phyloP scores from a whole-genome alignment of 2,113 vertebrate genomes.

The Chlorodrepanis virens region DNA sequence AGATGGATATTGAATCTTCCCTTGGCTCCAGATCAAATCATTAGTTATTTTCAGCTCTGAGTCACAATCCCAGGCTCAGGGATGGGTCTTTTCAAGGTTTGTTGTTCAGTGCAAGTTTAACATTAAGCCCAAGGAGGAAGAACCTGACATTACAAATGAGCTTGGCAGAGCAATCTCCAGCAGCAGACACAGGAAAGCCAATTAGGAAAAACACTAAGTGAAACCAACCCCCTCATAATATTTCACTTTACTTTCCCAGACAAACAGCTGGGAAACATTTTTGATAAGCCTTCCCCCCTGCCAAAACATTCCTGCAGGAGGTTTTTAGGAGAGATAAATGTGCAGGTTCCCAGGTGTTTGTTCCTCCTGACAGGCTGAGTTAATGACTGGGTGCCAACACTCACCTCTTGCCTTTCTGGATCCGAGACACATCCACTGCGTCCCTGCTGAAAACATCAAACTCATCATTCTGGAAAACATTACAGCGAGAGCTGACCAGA shows the following conservation, averaged over 20 bases:
- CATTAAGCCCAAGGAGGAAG: not conserved
- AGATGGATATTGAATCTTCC: not conserved
- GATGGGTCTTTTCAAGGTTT: not conserved
- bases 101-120: not conserved
- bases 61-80: not conserved
- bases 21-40: not conserved
- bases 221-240: not conserved
- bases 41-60: not conserved
- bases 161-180: not conserved
- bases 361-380: not conserved
- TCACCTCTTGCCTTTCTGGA: constrained; percentile 93
- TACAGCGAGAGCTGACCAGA: constrained; percentile 80
- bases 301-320: not conserved
- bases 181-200: not conserved
- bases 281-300: not conserved
- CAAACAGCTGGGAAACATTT: not conserved
- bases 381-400: not conserved
- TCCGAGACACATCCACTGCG: constrained; percentile 85
- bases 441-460: constrained; percentile 94
- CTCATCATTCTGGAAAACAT: constrained; percentile 91
- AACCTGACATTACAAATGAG: not conserved
- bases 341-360: not conserved
- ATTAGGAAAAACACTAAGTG: not conserved
- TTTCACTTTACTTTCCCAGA: not conserved
- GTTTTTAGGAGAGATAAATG: not conserved